phyloP scores from a whole-genome alignment of 1,140 invertebrate genomes.

The Harlomillsia oculata region DNA sequence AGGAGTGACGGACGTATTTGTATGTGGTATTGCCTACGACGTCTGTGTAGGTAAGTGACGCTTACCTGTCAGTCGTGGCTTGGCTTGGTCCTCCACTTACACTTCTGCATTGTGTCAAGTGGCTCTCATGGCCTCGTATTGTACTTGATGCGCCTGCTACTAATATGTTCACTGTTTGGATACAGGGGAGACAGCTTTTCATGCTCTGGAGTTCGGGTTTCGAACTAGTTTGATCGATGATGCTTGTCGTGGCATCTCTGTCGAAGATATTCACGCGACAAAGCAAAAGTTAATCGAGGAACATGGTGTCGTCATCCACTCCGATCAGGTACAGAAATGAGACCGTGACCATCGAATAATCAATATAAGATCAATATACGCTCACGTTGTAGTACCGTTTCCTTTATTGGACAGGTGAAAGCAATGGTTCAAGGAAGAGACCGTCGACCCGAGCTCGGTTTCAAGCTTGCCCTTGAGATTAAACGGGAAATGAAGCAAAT shows the following conservation, averaged over 20 bases:
- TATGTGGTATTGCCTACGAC: slow-evolving; percentile 92
- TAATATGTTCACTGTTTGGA: slow-evolving; percentile 2
- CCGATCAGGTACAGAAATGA: slow-evolving; percentile 51
- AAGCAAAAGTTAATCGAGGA: slow-evolving; percentile 61
- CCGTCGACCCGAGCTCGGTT: slow-evolving; percentile 71
- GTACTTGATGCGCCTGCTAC: not conserved
- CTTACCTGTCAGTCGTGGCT: too few species aligned
- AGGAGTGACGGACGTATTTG: slow-evolving; percentile 82
- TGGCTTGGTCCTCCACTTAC: too few species aligned
- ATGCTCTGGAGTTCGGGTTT: slow-evolving; percentile 79
- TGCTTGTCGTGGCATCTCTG: slow-evolving; percentile 75
- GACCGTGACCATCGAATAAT: too few species aligned
- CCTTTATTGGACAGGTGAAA: slow-evolving; percentile 50
- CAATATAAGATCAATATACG: too few species aligned
- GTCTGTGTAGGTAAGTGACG: slow-evolving; percentile 74
- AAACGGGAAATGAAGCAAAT: slow-evolving; percentile 41
- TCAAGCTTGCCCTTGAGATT: slow-evolving; percentile 73
- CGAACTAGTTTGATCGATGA: slow-evolving; percentile 83
- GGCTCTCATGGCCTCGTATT: too few species aligned
- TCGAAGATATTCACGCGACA: slow-evolving; percentile 71
- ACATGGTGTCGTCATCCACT: slow-evolving; percentile 68
- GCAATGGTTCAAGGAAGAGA: slow-evolving; percentile 78
- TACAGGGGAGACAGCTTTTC: slow-evolving; percentile 71
- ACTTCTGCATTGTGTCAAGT: too few species aligned
- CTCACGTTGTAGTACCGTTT: slow-evolving; percentile 8